phyloP scores from a whole-genome alignment of 2,797 vertebrate species.

The Platalea minor region DNA sequence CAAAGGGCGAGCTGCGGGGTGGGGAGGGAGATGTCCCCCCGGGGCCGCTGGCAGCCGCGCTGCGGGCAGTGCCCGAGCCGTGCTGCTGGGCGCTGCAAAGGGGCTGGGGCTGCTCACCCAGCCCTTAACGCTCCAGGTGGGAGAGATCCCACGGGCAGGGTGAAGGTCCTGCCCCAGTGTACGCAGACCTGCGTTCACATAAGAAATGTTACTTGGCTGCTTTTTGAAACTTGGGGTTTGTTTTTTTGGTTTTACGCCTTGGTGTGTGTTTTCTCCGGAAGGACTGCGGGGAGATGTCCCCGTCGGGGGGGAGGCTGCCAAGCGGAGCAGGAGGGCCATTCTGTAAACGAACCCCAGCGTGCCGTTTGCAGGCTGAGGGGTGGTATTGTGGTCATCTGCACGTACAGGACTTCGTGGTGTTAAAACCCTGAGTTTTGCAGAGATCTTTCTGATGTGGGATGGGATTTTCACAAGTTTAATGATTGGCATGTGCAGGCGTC shows the following conservation, averaged over 20 bases:
- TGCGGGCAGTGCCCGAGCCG: accelerated
- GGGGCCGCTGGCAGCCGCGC: neutral
- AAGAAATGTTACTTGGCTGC: neutral
- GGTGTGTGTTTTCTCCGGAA: accelerated
- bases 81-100: neutral
- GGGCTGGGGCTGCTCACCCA: neutral
- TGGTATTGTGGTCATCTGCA: accelerated
- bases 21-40: neutral
- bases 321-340: accelerated
- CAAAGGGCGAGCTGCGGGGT: neutral
- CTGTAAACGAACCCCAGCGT: accelerated
- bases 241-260: neutral
- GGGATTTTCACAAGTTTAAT: neutral
- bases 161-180: neutral
- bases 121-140: accelerated
- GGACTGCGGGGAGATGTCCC: neutral
- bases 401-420: accelerated
- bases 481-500: accelerated
- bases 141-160: neutral
- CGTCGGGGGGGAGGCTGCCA: accelerated
- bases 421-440: neutral
- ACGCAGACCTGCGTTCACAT: accelerated
- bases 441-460: neutral
- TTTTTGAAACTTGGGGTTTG: neutral
- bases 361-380: neutral